Evolutionary conservation across 2,888 invertebrate genomes (phyloP).

Genomic region (Stenolophus ochropezus): DNA sequence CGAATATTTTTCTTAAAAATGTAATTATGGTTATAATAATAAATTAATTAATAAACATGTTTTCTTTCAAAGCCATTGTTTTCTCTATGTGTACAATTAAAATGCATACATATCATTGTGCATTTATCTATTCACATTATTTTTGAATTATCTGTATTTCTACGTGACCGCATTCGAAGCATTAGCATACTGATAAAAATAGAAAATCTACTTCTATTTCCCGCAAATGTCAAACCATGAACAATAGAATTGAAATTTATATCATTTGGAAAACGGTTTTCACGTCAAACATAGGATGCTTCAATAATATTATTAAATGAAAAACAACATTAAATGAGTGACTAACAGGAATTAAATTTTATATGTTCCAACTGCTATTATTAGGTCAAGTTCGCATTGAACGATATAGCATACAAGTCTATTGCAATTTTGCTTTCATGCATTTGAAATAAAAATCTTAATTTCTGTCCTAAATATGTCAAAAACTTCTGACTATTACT

Average conservation of each 20-base stretch:
- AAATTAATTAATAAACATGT: background rate
- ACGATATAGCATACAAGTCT: background rate
- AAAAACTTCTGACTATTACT: background rate
- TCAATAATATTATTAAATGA: background rate
- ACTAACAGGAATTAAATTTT: slow-evolving; percentile 17
- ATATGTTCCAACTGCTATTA: background rate
- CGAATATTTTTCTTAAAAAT: background rate
- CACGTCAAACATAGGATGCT: background rate
- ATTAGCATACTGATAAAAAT: background rate
- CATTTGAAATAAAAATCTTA: too few species aligned
- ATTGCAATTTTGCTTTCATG: background rate
- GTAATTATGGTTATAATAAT: background rate
- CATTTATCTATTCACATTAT: background rate
- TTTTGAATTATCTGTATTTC: slow-evolving; percentile 5
- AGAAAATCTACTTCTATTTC: slow-evolving; percentile 2
- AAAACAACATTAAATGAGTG: slow-evolving; percentile 19
- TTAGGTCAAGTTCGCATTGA: slow-evolving; percentile 3
- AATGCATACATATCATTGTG: background rate
- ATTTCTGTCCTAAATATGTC: too few species aligned
- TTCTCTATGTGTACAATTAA: background rate
- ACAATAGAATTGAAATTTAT: background rate
- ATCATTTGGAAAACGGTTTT: background rate
- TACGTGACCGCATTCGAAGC: slow-evolving; percentile 1
- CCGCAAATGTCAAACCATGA: background rate
- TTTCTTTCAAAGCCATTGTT: background rate